phyloP scores from a whole-genome alignment of 2,888 invertebrate genomes.

The Gortyna flavago region DNA sequence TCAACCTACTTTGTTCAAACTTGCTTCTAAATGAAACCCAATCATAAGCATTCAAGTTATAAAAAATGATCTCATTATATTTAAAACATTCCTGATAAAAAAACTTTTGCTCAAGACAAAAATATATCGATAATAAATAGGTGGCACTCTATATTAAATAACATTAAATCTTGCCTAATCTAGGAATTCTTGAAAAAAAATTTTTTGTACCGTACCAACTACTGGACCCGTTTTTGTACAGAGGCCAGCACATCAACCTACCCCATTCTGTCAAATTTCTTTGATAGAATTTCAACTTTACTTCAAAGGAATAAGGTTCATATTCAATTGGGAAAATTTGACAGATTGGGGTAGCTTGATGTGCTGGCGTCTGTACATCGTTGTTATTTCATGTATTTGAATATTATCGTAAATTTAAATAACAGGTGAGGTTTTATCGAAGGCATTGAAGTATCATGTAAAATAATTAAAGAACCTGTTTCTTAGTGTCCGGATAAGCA shows the following conservation, averaged over 20 bases:
- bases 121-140: constrained; percentile 36
- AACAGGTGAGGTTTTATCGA: constrained; percentile 28
- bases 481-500: neutral
- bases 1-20: neutral
- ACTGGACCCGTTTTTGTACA: constrained; percentile 27
- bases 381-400: constrained; percentile 23
- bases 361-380: too few relatives aligned
- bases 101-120: constrained; percentile 52
- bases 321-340: too few relatives aligned
- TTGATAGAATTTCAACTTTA: too few relatives aligned
- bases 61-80: constrained; percentile 50
- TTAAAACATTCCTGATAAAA: constrained; percentile 35
- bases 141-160: constrained; percentile 18
- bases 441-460: neutral
- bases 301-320: too few relatives aligned
- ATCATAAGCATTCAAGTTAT: neutral
- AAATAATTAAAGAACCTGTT: neutral
- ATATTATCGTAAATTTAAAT: constrained; percentile 22
- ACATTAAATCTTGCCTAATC: constrained; percentile 22
- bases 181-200: constrained; percentile 11
- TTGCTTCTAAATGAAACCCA: constrained; percentile 29
- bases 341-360: too few relatives aligned
- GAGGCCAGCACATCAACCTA: too few relatives aligned
- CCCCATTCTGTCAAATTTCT: too few relatives aligned
- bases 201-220: neutral